phyloP scores from a whole-genome alignment of 2,888 invertebrate species.

The Anarsia innoxiella region DNA sequence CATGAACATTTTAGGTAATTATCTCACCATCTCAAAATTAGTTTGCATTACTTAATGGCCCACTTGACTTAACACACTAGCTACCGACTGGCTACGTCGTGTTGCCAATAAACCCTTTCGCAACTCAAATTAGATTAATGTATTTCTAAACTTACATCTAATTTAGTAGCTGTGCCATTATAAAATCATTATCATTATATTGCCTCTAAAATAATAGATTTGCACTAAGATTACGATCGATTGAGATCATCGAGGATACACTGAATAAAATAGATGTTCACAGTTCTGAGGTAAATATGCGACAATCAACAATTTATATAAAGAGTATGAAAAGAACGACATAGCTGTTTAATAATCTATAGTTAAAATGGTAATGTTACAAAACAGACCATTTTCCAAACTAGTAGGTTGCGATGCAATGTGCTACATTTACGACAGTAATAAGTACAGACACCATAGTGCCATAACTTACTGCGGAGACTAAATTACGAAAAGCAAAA shows the following conservation, averaged over 20 bases:
- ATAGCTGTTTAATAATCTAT: slow-evolving; percentile 10
- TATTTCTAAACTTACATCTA: background rate
- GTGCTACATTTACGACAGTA: slow-evolving; percentile 18
- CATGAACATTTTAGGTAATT: slow-evolving; percentile 3
- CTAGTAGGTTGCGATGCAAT: slow-evolving; percentile 18
- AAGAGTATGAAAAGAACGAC: slow-evolving; percentile 2
- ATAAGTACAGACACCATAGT: slow-evolving; percentile 8
- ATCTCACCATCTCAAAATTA: background rate
- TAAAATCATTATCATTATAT: slow-evolving; percentile 3
- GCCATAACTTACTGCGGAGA: slow-evolving; percentile 8
- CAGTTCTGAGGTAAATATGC: too few species aligned
- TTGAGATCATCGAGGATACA: background rate
- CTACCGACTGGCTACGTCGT: background rate
- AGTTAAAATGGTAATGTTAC: slow-evolving; percentile 21
- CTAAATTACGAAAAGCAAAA: slow-evolving; percentile 24
- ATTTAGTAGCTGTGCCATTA: slow-evolving; percentile 1
- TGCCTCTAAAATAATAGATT: background rate
- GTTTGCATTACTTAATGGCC: background rate
- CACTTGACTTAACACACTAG: background rate
- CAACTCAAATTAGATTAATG: slow-evolving; percentile 5
- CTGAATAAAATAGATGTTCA: too few species aligned
- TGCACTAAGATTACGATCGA: background rate
- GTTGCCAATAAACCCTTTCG: background rate
- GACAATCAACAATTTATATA: too few species aligned
- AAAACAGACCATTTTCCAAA: slow-evolving; percentile 19